phyloP scores from a whole-genome alignment of 1,140 invertebrate species.

The Calephelis virginiensis region DNA sequence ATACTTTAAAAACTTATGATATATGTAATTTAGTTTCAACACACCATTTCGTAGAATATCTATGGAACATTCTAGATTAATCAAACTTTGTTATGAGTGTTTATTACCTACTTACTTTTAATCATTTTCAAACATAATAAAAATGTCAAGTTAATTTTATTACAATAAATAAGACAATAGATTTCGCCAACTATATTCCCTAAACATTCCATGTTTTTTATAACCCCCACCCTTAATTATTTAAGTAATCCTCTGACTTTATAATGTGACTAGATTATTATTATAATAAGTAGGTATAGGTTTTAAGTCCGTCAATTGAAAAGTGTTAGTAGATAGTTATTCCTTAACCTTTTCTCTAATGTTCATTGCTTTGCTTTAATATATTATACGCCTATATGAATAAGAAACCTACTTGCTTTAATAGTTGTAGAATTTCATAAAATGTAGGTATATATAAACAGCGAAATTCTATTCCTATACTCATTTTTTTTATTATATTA shows the following conservation, averaged over 20 bases:
- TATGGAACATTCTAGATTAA: too few relatives aligned
- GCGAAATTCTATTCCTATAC: conserved; percentile 2
- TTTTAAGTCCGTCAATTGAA: conserved; percentile 71
- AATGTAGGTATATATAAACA: conserved; percentile 32
- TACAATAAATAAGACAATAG: neutral
- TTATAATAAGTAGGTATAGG: conserved; percentile 51
- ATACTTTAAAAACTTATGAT: too few relatives aligned
- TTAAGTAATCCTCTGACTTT: neutral
- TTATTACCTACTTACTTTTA: too few relatives aligned
- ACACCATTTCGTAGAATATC: too few relatives aligned
- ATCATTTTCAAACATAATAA: too few relatives aligned
- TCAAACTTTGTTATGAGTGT: too few relatives aligned
- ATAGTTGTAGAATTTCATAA: conserved; percentile 48
- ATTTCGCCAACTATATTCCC: neutral
- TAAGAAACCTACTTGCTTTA: conserved; percentile 56
- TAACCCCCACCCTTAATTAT: neutral
- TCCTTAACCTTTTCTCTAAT: conserved; percentile 46
- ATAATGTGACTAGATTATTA: conserved; percentile 42
- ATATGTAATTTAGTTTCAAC: too few relatives aligned
- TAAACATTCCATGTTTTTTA: neutral
- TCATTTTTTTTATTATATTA: neutral
- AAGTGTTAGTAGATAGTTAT: conserved; percentile 44
- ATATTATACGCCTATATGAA: conserved; percentile 38
- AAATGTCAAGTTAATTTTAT: too few relatives aligned
- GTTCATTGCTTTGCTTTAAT: conserved; percentile 55